Evolutionary conservation across 1,140 invertebrate species (phyloP).

Genomic region (Procambarus virginalis): DNA sequence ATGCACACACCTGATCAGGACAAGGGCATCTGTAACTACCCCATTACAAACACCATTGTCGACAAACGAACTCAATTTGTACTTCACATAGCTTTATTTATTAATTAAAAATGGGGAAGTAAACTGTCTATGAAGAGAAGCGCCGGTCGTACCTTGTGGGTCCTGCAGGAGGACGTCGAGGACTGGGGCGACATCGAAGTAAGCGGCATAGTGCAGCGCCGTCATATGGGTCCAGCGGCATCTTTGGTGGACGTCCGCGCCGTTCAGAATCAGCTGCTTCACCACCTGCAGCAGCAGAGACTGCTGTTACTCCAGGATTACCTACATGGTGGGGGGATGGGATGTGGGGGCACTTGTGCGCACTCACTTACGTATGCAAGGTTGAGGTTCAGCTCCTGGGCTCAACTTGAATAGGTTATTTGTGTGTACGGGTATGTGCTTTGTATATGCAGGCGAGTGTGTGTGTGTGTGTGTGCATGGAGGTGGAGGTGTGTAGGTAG

Average conservation of each 20-base stretch:
- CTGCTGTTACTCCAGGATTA: no score
- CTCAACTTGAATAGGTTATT: no score
- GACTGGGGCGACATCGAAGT: conserved; percentile 77
- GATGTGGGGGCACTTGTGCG: no score
- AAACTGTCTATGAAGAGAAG: not conserved
- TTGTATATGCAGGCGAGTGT: not conserved
- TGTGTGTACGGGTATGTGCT: not conserved
- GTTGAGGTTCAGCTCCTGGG: no score
- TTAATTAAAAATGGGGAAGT: not conserved
- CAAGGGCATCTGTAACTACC: not conserved
- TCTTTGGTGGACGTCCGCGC: conserved; percentile 76
- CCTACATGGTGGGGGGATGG: no score
- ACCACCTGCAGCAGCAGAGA: conserved; percentile 69
- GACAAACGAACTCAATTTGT: no score
- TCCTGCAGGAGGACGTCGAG: conserved; percentile 75
- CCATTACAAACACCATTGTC: no score
- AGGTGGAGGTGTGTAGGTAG: no score
- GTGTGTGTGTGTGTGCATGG: no score
- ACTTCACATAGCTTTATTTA: not conserved
- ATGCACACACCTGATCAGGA: conserved; percentile 71
- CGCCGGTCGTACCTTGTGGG: conserved; percentile 31
- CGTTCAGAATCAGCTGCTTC: conserved; percentile 74
- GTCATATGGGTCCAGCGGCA: conserved; percentile 80
- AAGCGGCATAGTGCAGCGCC: conserved; percentile 78
- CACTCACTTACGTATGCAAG: no score